Evolutionary conservation across 37 sponge, comb jelly and placozoan species (phyloP).

Genomic region (Aplysina aerophoba): DNA sequence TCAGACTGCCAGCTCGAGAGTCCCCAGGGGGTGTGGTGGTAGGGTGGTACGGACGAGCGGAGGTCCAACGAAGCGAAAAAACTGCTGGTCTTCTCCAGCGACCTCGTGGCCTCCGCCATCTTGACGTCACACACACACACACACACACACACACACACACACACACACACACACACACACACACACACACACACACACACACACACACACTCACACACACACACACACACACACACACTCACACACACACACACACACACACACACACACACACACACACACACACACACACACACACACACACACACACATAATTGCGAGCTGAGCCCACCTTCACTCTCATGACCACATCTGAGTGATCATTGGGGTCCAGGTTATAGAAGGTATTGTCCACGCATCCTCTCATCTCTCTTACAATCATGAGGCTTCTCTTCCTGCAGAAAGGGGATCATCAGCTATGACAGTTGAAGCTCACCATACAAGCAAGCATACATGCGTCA

Average conservation of each 20-base stretch:
- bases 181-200: constrained; percentile 28
- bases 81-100: no score
- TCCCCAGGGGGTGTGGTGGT: no score
- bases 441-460: background rate
- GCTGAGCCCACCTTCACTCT: background rate
- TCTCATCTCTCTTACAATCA: background rate
- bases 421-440: background rate
- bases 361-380: no score
- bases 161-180: constrained; percentile 27
- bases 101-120: no score
- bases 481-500: background rate
- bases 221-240: constrained; percentile 28
- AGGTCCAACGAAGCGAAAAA: no score
- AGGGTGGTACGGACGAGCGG: no score
- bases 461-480: background rate
- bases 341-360: background rate
- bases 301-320: constrained; percentile 15
- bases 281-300: constrained; percentile 36
- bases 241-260: constrained; percentile 37
- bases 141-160: no score
- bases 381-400: background rate
- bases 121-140: no score
- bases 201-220: constrained; percentile 33
- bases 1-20: no score
- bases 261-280: constrained; percentile 33